Conservation (phyloP, 2,113 vertebrate species). For the Platanista minor region DNA sequence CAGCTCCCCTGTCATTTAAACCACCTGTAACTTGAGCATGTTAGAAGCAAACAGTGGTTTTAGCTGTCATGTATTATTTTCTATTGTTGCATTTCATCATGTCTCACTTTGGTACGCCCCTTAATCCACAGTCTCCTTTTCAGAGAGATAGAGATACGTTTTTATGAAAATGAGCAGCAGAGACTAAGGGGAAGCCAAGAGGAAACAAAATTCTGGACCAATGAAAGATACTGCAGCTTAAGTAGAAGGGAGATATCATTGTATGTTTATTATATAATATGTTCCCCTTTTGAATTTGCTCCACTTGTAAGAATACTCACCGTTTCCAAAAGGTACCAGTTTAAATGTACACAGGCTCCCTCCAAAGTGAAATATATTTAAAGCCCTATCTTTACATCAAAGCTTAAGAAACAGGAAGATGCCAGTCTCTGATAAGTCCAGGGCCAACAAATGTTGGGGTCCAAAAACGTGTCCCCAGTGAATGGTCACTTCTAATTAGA, state of each 20-base stretch:
- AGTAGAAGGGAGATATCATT: neutral
- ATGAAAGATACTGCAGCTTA: neutral
- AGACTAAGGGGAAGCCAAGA: neutral
- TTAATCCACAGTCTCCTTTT: conserved; percentile 23
- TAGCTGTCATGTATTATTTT: conserved; percentile 15
- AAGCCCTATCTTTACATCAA: neutral
- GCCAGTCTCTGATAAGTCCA: neutral
- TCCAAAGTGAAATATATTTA: neutral
- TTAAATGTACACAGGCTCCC: neutral
- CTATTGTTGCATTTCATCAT: neutral
- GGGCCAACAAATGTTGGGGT: neutral
- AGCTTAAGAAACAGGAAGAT: neutral
- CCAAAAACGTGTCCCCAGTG: neutral
- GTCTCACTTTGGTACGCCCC: neutral
- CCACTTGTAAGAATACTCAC: neutral
- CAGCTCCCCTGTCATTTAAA: neutral
- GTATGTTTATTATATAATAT: neutral
- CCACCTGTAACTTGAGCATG: conserved; percentile 7
- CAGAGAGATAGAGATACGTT: neutral
- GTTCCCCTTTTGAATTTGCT: conserved; percentile 19
- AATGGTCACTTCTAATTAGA: neutral
- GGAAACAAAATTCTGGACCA: neutral
- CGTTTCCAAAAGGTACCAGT: neutral
- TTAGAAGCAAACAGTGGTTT: conserved; percentile 28
- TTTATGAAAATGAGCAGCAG: neutral